A percentile compares a stretch with the other conserved stretches of the same genome.
Conservation (phyloP, 2,113 vertebrate genomes). For the Toxotes chatareus region DNA sequence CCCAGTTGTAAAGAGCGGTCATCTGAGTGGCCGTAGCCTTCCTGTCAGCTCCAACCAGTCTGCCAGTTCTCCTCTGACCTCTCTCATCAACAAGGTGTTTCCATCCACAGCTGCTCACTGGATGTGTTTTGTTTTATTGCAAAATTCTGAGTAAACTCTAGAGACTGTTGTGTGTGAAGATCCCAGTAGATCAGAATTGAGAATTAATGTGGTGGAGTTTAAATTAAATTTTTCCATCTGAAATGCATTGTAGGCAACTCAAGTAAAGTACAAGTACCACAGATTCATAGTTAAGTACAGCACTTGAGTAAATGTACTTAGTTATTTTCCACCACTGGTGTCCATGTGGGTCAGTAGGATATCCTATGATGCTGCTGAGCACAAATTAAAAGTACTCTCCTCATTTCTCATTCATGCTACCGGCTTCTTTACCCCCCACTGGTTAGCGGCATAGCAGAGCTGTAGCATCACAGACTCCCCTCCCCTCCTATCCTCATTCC, state of each 20-base stretch:
- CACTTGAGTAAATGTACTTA: not conserved
- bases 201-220: not conserved
- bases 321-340: not conserved
- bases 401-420: not conserved
- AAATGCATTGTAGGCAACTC: not conserved
- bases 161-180: not conserved
- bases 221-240: not conserved
- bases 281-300: not conserved
- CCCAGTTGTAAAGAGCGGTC: not conserved
- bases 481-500: slow-evolving; percentile 25
- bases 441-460: slow-evolving; percentile 14
- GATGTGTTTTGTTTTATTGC: not conserved
- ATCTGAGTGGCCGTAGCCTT: not conserved
- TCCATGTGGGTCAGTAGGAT: not conserved
- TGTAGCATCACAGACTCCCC: slow-evolving; percentile 27
- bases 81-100: not conserved
- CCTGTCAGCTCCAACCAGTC: not conserved
- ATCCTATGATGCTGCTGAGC: not conserved
- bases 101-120: not conserved
- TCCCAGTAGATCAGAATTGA: not conserved
- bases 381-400: not conserved
- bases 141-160: not conserved
- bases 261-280: not conserved
- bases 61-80: not conserved
- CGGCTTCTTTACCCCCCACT: slow-evolving; percentile 17